Percentiles rank a stretch among this genome's conserved stretches.
Evolutionary conservation across 2,113 vertebrate genomes (phyloP).

Genomic region (Edolisoma coerulescens): DNA sequence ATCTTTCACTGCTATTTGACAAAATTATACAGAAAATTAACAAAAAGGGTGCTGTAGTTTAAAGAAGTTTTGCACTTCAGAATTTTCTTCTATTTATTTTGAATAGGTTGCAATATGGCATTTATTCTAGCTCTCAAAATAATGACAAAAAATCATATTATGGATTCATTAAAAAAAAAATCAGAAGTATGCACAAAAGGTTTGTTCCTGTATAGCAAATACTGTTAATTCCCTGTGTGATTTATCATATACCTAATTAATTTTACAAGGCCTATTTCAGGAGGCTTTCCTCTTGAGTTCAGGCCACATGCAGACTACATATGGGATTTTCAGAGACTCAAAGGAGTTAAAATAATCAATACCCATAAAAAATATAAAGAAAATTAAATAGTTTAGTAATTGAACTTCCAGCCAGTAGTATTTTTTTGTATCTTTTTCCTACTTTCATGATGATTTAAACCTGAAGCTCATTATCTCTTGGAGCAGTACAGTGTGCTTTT

Average conservation of each 20-base stretch:
- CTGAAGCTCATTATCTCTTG: not conserved
- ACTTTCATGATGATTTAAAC: not conserved
- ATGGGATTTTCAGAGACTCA: not conserved
- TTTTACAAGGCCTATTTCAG: not conserved
- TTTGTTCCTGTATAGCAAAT: not conserved
- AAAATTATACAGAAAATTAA: not conserved
- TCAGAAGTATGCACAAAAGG: rapidly evolving
- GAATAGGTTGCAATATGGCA: not conserved
- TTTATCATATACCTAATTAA: not conserved
- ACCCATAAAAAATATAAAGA: not conserved
- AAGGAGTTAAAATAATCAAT: not conserved
- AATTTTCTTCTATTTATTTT: not conserved
- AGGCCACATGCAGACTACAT: not conserved
- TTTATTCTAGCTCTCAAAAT: not conserved
- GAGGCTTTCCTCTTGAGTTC: not conserved
- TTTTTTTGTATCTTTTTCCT: not conserved
- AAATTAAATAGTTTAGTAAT: not conserved
- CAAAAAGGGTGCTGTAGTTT: not conserved
- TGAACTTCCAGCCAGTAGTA: not conserved
- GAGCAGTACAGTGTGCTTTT: not conserved
- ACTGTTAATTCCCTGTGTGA: not conserved
- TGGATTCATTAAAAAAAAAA: not conserved
- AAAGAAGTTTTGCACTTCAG: not conserved
- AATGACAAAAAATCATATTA: not conserved
- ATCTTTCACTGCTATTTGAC: not conserved